Percentiles rank a stretch among this genome's conserved stretches.
Conservation (phyloP, 2,888 invertebrate species). For the Mesopsocus fuscifrons region DNA sequence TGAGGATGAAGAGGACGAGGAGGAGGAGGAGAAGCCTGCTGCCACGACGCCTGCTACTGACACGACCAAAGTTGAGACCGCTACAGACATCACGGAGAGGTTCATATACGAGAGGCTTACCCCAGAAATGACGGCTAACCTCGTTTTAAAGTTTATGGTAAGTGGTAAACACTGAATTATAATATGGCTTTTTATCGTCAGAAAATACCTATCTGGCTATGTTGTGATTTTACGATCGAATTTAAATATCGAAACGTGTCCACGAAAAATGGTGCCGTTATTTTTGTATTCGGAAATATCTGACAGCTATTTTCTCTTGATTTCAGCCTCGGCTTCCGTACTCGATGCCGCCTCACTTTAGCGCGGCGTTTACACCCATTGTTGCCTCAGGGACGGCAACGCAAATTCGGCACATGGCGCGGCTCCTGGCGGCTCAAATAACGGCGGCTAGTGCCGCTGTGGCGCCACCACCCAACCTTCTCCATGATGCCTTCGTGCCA, state of each 20-base stretch:
- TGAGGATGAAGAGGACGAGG: constrained; percentile 30
- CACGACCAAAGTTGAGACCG: constrained; percentile 36
- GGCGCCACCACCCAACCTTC: background rate
- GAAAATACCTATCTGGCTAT: too few relatives aligned
- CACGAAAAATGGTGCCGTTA: too few relatives aligned
- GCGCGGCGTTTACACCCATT: constrained; percentile 70
- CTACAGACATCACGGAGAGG: constrained; percentile 41
- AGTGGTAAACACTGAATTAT: constrained; percentile 12
- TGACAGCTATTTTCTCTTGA: too few relatives aligned
- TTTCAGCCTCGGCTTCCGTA: constrained; percentile 54
- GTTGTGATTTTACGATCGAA: too few relatives aligned
- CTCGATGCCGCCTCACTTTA: constrained; percentile 62
- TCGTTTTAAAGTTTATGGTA: constrained; percentile 44
- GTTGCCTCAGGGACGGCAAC: constrained; percentile 63
- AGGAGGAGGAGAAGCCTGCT: constrained; percentile 26
- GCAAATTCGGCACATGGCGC: constrained; percentile 56
- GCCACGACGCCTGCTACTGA: too few relatives aligned
- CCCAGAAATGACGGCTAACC: constrained; percentile 38
- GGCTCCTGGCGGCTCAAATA: constrained; percentile 41
- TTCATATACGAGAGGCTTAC: constrained; percentile 37
- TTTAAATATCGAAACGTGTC: too few relatives aligned
- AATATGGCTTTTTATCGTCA: too few relatives aligned
- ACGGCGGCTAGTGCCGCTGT: constrained; percentile 24
- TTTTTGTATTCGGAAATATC: too few relatives aligned
- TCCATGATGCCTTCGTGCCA: background rate